Percentiles rank a stretch among this genome's conserved stretches.
Conservation (phyloP, 2,888 invertebrate species). For the Megamerina dolium region DNA sequence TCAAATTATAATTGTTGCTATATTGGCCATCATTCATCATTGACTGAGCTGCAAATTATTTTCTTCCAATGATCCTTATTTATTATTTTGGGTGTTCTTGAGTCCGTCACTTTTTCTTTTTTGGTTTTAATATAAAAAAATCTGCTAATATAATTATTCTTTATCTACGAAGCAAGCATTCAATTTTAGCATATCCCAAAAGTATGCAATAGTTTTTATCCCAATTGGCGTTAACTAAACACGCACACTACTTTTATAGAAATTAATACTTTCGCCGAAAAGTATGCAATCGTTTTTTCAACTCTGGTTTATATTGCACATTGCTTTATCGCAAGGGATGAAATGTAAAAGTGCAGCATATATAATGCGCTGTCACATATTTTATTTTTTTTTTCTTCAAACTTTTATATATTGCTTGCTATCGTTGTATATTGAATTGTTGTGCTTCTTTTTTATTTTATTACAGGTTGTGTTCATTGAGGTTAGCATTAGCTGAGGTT, state of each 20-base stretch:
- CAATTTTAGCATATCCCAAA: slow-evolving; percentile 11
- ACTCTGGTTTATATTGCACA: too few relatives aligned
- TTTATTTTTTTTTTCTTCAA: not conserved
- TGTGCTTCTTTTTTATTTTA: not conserved
- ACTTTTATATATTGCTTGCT: not conserved
- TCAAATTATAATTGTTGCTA: too few relatives aligned
- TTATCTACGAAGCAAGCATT: too few relatives aligned
- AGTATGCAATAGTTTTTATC: slow-evolving; percentile 13
- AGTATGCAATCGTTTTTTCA: not conserved
- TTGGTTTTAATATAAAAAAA: too few relatives aligned
- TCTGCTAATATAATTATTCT: too few relatives aligned
- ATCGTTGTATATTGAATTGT: not conserved
- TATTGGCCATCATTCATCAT: too few relatives aligned
- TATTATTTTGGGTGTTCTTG: too few relatives aligned
- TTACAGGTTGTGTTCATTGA: too few relatives aligned
- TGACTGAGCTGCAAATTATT: too few relatives aligned
- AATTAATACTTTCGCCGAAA: not conserved
- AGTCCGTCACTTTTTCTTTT: too few relatives aligned
- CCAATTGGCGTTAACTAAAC: not conserved
- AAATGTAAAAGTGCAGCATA: not conserved
- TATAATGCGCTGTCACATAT: not conserved
- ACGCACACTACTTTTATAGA: not conserved
- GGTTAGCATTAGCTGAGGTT: too few relatives aligned
- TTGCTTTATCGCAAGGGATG: not conserved
- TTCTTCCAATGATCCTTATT: too few relatives aligned